A percentile compares a stretch with the other conserved stretches of the same genome.
Evolutionary conservation across 1,140 invertebrate species (phyloP).

Genomic region (Homalodisca vitripennis): DNA sequence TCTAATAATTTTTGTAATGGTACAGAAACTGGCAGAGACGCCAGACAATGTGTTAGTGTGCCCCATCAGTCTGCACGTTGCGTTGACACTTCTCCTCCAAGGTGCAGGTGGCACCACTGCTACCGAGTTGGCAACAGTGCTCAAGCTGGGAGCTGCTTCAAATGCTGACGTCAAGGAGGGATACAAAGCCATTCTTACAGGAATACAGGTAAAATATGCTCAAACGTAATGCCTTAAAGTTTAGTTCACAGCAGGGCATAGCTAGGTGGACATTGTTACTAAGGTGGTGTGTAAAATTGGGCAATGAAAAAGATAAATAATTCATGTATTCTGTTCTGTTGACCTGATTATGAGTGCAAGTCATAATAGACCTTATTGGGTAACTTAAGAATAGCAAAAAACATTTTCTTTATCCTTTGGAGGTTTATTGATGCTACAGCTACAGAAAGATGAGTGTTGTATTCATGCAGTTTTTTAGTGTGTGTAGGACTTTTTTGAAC

Average conservation of each 20-base stretch:
- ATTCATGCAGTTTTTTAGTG: too few relatives aligned
- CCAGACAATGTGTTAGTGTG: constrained; percentile 40
- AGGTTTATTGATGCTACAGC: too few relatives aligned
- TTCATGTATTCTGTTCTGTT: too few relatives aligned
- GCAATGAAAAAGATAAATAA: too few relatives aligned
- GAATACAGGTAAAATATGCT: background rate
- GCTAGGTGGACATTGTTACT: too few relatives aligned
- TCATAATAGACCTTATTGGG: too few relatives aligned
- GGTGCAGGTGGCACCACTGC: constrained; percentile 58
- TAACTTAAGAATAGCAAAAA: too few relatives aligned
- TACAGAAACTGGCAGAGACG: background rate
- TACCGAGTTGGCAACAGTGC: constrained; percentile 48
- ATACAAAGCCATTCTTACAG: background rate
- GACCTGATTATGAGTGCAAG: too few relatives aligned
- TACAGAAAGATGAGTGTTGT: too few relatives aligned
- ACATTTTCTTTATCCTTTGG: too few relatives aligned
- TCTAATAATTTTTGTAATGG: background rate
- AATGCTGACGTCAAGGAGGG: constrained; percentile 8
- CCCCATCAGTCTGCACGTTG: constrained; percentile 45
- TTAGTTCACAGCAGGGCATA: background rate
- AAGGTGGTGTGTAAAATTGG: too few relatives aligned
- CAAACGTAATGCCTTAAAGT: background rate
- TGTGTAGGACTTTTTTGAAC: too few relatives aligned
- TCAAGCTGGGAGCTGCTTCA: background rate
- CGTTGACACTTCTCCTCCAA: constrained; percentile 54